Evolutionary conservation across 2,888 invertebrate species (phyloP), one percentile per base, ranked within the genome.

Genomic region (Dynastes grantii): DNA sequence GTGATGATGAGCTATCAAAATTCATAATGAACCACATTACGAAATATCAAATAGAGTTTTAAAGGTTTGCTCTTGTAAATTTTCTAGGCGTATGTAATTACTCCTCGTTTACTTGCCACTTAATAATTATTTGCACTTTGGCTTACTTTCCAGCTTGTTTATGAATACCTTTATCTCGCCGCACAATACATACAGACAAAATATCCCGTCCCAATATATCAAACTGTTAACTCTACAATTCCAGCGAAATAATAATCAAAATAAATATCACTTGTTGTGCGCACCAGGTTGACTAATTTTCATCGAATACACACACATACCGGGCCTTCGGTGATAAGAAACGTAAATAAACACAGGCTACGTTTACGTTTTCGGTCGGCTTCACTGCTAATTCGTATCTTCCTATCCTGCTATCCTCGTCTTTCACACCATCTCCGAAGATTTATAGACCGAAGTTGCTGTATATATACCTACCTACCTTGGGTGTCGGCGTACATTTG

Each of bases 221-320:
- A 68, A 49, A 29, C 29, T 51, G 51, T 9, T 68, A 68, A 51
- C 29, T 22, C 51, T 51, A 68, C 68, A 51, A 68, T 68, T 63
- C 68, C 13, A 13, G 68, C 51, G 51, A 68, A 68, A 51, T 51
- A 68, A 68, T 68, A 68, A 68, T 68, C 68, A 51, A 51, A 51
- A 68, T 68, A 68, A 68, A 68, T 68, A 68, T 51, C 68, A 68
- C 68, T 68, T 68, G 68, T 68, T 68, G 68, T 68, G n/a, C 45
- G 51, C 13, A 2, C 49, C 51, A 68, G 68, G 51, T 63, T 63
- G 63, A 68, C 68, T 68, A 68, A 68, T 68, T 68, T 68, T 51
- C 68, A 27, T 51, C 68, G 68, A 13, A 37, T 68, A 49, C 68
- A 51, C 51, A 55, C 63, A 32, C 32, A 63, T 5, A 63, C 29